A percentile compares a stretch with the other conserved stretches of the same genome.
These are phyloP conservation scores for Acestrorhynchus altus DNA, from an alignment of 2,797 vertebrate species.

Conservation along the genomic window DNA sequence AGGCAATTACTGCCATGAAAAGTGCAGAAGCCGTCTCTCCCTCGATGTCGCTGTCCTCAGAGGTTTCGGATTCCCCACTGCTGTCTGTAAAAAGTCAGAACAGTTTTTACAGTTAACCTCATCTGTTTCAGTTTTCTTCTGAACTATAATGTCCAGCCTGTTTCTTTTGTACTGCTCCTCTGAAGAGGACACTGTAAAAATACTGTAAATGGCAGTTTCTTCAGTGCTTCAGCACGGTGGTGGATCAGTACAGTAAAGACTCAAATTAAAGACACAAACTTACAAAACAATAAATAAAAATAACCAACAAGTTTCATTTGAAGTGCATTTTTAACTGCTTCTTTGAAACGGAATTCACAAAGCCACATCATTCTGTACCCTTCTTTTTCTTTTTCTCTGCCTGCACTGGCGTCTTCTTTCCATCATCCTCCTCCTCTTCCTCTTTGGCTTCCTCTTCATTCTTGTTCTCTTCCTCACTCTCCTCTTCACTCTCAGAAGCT, in stretches of 20 bases:
- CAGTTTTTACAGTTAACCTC: background rate
- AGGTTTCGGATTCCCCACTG: constrained; percentile 90
- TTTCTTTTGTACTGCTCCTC: no score
- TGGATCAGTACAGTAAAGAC: no score
- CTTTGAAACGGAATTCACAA: no score
- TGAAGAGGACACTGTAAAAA: no score
- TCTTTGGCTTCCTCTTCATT: constrained; percentile 86
- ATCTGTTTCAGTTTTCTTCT: no score
- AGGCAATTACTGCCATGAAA: constrained; percentile 84
- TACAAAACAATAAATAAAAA: background rate
- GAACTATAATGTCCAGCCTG: no score
- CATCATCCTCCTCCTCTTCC: constrained; percentile 89
- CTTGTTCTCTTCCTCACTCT: constrained; percentile 90
- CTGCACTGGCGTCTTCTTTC: constrained; percentile 83
- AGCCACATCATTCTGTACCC: constrained; percentile 63
- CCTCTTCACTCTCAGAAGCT: constrained; percentile 88
- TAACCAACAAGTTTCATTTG: background rate
- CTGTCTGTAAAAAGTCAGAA: constrained; percentile 78
- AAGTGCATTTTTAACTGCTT: background rate
- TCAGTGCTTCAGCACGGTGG: no score
- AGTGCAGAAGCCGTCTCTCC: constrained; percentile 88
- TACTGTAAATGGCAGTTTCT: no score
- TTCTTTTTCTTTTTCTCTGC: constrained; percentile 85
- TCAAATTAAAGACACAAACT: no score
- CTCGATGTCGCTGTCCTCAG: constrained; percentile 92